Conservation (phyloP, 2,113 vertebrate species). For the Megaptera novaeangliae region DNA sequence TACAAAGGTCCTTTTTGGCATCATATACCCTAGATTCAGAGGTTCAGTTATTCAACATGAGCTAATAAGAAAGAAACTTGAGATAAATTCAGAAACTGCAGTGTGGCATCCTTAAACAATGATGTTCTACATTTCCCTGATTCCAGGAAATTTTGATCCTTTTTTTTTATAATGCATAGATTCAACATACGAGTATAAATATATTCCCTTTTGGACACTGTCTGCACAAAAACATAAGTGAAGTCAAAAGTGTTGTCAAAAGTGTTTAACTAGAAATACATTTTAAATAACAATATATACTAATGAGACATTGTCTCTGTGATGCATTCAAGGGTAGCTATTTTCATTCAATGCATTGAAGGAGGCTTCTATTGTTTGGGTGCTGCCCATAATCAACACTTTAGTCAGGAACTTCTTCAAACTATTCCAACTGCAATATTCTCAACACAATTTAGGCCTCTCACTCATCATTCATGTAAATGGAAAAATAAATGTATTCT, state of each 20-base stretch:
- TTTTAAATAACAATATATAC: conserved; percentile 21
- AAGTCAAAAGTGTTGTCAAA: conserved; percentile 21
- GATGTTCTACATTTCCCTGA: not conserved
- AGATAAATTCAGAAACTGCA: not conserved
- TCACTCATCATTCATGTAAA: not conserved
- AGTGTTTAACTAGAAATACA: conserved; percentile 33
- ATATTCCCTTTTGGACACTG: not conserved
- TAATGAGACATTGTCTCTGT: conserved; percentile 7
- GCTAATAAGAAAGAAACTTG: not conserved
- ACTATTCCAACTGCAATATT: not conserved
- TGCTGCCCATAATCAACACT: not conserved
- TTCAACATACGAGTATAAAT: not conserved
- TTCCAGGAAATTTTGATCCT: not conserved
- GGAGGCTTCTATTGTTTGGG: not conserved
- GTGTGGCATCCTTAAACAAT: not conserved
- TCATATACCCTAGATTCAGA: not conserved
- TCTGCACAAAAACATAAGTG: conserved; percentile 20
- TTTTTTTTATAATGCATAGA: conserved; percentile 15
- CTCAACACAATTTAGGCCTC: not conserved
- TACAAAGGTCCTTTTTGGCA: not conserved
- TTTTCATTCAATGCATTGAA: not conserved
- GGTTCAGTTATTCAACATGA: not conserved
- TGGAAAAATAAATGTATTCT: not conserved
- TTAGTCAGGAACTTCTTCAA: not conserved
- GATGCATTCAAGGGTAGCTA: not conserved